phyloP scores from a whole-genome alignment of 2,797 vertebrate species.

The Enteromius viviparus region DNA sequence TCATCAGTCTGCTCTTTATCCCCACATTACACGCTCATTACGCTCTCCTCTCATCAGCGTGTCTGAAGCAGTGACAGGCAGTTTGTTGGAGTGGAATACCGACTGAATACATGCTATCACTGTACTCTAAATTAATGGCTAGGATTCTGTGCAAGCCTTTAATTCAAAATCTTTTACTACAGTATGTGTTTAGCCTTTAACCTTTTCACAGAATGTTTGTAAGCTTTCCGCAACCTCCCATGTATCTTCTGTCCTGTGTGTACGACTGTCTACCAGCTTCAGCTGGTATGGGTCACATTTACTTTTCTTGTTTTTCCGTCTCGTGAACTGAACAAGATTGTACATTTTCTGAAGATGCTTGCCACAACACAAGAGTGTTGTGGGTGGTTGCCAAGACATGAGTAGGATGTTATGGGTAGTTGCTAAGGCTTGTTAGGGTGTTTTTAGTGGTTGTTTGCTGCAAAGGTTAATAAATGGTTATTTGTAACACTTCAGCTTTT shows the following conservation, averaged over 20 bases:
- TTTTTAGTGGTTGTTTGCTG: conserved; percentile 23
- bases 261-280: conserved; percentile 39
- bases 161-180: conserved; percentile 60
- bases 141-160: conserved; percentile 55
- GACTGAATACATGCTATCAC: conserved; percentile 59
- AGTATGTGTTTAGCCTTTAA: conserved; percentile 61
- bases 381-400: background rate
- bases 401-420: conserved; percentile 14
- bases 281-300: conserved; percentile 32
- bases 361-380: background rate
- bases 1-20: conserved; percentile 37
- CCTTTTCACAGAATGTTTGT: conserved; percentile 60
- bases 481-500: background rate
- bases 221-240: conserved; percentile 38
- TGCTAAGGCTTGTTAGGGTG: conserved; percentile 1
- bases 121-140: conserved; percentile 59
- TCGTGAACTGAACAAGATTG: conserved; percentile 42
- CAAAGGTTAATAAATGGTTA: background rate
- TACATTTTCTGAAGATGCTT: background rate
- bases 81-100: conserved; percentile 55
- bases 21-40: conserved; percentile 44
- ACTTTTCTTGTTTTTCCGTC: conserved; percentile 29
- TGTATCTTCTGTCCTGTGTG: conserved; percentile 28
- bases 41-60: conserved; percentile 58
- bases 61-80: conserved; percentile 60